Evolutionary conservation across 2,113 vertebrate genomes (phyloP), one percentile per base, ranked within the genome.

Genomic region (Hiodon tergisus): DNA sequence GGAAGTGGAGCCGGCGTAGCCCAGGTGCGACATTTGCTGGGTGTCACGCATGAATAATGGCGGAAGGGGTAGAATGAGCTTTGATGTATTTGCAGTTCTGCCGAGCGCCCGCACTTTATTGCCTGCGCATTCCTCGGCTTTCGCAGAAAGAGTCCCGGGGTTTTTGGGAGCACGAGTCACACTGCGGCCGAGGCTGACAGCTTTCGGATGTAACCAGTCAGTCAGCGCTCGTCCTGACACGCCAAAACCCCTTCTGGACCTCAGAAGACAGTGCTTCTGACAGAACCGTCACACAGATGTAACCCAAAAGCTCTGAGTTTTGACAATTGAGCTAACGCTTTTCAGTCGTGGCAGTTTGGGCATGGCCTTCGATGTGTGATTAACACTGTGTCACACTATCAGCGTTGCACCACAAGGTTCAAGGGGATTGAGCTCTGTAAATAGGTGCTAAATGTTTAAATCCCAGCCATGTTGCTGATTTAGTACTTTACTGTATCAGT

Each of bases 1-100:
- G 78, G 70, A 77, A 76, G 68, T 81, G 76, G 69, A 83, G 79
- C 76, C 73, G 65, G 47, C 54, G 60, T 73, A 81, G 83, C 87
- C 86, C 87, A 89, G 89, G 85, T 89, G 87, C 82, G 82, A 85
- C 83, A 85, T 82, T 78, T 78, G 14, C 69, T 60, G 63, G 81
- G 78, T 78, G 86, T 83, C 84, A 84, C 62, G 9, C 74, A 60
- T 85, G 86, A 90, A 76, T 82, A 88, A 89, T 87, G 80, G 85
- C 76, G 50, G 54, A 77, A 55, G 54, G 54, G 54, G 74, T 67
- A 78, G 78, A 81, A 77, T 74, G 73, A 76, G 81, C 67, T 54
- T 76, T 82, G 82, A 85, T 82, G 76, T 81, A 85, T 83, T 79
- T 76, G 72, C 71, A 59, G 81, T 62, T 79, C 69, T 50, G 52